These are phyloP conservation scores for Dryobota labecula DNA, from an alignment of 2,888 invertebrate genomes.

Conservation along the genomic window DNA sequence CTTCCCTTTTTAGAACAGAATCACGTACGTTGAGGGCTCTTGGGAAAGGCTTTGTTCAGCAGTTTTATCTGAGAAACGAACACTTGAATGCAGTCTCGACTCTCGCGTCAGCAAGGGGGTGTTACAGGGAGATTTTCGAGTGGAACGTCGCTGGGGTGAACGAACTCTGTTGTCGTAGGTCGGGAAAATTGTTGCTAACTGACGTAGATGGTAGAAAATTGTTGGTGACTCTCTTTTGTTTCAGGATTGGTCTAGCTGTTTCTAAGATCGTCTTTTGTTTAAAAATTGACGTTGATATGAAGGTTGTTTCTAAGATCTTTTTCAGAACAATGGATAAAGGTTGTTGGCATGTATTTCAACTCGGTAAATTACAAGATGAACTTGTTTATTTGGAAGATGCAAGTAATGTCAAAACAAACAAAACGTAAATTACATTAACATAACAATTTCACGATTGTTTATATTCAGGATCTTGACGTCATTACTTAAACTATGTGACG, in stretches of 20 bases:
- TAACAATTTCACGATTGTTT: conserved; percentile 17
- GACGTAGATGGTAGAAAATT: conserved; percentile 10
- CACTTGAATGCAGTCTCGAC: conserved; percentile 74
- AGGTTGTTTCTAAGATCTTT: neutral
- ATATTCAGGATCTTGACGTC: conserved; percentile 10
- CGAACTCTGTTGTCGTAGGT: conserved; percentile 70
- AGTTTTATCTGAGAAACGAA: conserved; percentile 76
- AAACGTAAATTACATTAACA: conserved; percentile 5
- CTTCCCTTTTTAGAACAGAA: conserved; percentile 82
- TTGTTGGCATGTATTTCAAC: conserved; percentile 2
- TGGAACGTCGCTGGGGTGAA: conserved; percentile 67
- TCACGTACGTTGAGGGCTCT: conserved; percentile 77
- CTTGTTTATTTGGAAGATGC: conserved; percentile 16
- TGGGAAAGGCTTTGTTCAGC: conserved; percentile 78
- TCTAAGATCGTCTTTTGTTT: neutral
- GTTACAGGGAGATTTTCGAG: conserved; percentile 61
- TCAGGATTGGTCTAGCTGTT: neutral
- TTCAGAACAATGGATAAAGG: conserved; percentile 10
- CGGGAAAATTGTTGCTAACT: conserved; percentile 53
- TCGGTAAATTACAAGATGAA: conserved; percentile 7
- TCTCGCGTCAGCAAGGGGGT: conserved; percentile 68
- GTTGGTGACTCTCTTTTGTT: neutral
- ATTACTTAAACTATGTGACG: conserved; percentile 1
- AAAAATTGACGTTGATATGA: neutral
- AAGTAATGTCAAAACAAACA: conserved; percentile 21